Base-by-base conservation (phyloP, 2,888 invertebrate genomes). In the Proisotoma minuta region DNA sequence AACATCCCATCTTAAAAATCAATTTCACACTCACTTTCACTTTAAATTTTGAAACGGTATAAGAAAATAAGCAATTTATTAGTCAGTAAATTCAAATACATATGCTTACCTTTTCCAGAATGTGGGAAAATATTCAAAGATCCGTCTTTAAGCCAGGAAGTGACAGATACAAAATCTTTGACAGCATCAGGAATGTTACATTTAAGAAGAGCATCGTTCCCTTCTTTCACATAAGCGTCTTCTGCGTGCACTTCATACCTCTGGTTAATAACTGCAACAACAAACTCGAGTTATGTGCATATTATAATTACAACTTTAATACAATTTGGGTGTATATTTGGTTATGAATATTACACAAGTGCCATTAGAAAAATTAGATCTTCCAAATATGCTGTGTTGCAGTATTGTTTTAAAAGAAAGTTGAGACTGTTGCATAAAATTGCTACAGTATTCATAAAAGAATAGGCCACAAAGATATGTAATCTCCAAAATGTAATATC, bases 121-220 rank as follows among this genome's bases (percentile, higher is more conserved):
- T 72, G 70, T 18, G 70, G 71, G 49, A 71, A 68, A 34, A 71
- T 71, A 51, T 71, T 71, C 23, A 68, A 62, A 5, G 65, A 61
- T 2, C 64, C 59, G 49, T 73, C 70, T 52, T 68, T 69, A 54
- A 69, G 63, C 80, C 80, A 80, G 3, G 76, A 74, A 1, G 76
- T 77, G 27, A 79, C 78, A 34, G 74, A 74, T 56, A 79, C 78
- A 68, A 78, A 78, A 26, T 78, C 77, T 63, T 76, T 76, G 60
- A 78, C 77, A 68, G 76, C 77, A 57, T 76, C 76, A 1, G 79
- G 79, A 68, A 79, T 77, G 59, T 75, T 73, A 71, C 80, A 80
- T 63, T 75, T 74, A 58, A 80, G 75, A 18, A 79, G 77, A 12
- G 79, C 79, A 22, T 80, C 79, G 62, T 78, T 78, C n/a, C 79